A percentile compares a stretch with the other conserved stretches of the same genome.
Evolutionary conservation across 2,797 vertebrate genomes (phyloP).

Genomic region (Atherinosoma microstoma): DNA sequence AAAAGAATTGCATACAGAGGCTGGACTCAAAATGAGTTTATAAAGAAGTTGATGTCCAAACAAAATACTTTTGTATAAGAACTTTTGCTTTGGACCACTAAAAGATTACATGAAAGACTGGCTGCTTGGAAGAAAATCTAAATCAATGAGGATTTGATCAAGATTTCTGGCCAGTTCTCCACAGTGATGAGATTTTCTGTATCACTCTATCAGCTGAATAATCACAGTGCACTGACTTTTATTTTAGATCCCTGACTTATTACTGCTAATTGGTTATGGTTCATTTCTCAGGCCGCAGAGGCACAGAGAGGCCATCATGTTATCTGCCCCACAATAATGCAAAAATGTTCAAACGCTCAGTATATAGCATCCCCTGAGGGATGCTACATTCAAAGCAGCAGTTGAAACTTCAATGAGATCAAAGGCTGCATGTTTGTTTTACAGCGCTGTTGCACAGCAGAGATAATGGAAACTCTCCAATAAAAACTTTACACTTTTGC

Average conservation of each 20-base stretch:
- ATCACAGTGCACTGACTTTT: slow-evolving; percentile 33
- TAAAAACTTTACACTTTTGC: slow-evolving; percentile 37
- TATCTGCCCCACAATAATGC: slow-evolving; percentile 57
- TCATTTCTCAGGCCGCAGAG: slow-evolving; percentile 32
- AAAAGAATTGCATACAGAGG: too few relatives aligned
- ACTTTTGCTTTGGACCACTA: too few relatives aligned
- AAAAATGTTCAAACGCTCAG: slow-evolving; percentile 44
- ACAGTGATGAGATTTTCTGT: too few relatives aligned
- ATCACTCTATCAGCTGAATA: not conserved
- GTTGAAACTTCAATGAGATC: slow-evolving; percentile 48
- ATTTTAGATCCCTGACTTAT: slow-evolving; percentile 39
- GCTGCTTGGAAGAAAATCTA: too few relatives aligned
- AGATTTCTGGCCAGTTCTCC: too few relatives aligned
- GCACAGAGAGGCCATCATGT: slow-evolving; percentile 38
- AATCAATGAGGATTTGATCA: too few relatives aligned
- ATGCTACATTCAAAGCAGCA: slow-evolving; percentile 33
- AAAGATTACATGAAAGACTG: too few relatives aligned
- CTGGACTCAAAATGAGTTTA: too few relatives aligned
- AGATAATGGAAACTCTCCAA: slow-evolving; percentile 34
- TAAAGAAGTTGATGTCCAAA: too few relatives aligned
- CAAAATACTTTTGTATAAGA: too few relatives aligned
- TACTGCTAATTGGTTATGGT: slow-evolving; percentile 41
- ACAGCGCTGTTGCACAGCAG: slow-evolving; percentile 49
- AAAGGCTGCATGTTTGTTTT: slow-evolving; percentile 57
- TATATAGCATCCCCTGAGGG: slow-evolving; percentile 53